Base-by-base conservation (phyloP, 2,888 invertebrate genomes). In the Coelopa pilipes region DNA sequence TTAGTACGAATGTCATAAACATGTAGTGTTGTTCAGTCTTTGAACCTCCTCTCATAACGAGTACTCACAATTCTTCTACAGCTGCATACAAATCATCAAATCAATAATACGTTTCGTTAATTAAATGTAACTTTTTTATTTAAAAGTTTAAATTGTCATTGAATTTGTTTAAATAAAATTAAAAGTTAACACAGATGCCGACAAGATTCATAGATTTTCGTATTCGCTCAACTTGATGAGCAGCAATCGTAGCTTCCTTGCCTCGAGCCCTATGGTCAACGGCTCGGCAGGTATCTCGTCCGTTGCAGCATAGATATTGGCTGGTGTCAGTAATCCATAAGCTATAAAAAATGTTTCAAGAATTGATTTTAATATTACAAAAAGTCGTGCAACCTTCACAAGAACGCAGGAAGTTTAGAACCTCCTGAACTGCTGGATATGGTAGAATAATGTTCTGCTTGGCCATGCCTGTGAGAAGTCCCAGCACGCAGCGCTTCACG, bases 401-500 rank as follows among this genome's bases (percentile, higher is more conserved):
- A 77, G 94, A 94, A 79, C 95, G 94, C 59, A 97, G 89, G 86
- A 97, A 96, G 79, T 92, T 92, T 70, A 96, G 90, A 81, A 95
- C 94, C 84, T 96, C 96, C 80, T 93, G 92, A 69, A 96, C 89
- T 1, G 95, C 93, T 0, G 92, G 89, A 86, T 96, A 96, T 76
- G 93, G 90, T 70, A 96, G 89, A 70, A 94, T 93, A 69, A 96
- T 92, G 88, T 94, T 92, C 82, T 96, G 95, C 82, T 96, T 96
- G 0, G 95, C 91, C 82, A 96, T 89, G 82, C 95, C 95, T 84
- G 96, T 94, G 68, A 96, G 90, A 76, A 96, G 89, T 9, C 95
- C 95, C 11, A 99, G 89, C 85, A 99, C 96, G 85, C 98, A 98
- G 75, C 98, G 90, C 86, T 99, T 99, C 1, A 98, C 96, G 85